A percentile compares a stretch with the other conserved stretches of the same genome.
phyloP scores from a whole-genome alignment of 2,888 invertebrate genomes.

The Parnassius orleans region DNA sequence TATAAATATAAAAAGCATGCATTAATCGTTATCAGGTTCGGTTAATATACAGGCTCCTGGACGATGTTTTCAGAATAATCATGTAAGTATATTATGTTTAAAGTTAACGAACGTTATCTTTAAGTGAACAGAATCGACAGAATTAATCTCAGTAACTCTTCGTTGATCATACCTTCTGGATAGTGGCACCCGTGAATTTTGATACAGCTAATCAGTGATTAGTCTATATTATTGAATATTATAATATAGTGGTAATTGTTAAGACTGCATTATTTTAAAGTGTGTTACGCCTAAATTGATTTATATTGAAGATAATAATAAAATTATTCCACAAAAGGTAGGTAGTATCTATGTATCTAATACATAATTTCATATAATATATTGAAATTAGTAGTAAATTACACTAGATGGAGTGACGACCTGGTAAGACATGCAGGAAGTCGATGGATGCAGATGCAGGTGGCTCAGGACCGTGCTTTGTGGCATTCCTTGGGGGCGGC shows the following conservation, averaged over 20 bases:
- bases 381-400: no score
- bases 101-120: slow-evolving; percentile 29
- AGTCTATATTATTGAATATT: slow-evolving; percentile 6
- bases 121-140: slow-evolving; percentile 30
- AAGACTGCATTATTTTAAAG: not conserved
- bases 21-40: not conserved
- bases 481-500: no score
- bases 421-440: no score
- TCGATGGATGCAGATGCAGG: no score
- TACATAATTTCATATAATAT: no score
- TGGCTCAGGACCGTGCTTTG: no score
- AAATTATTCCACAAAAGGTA: no score
- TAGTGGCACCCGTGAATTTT: slow-evolving; percentile 8
- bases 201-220: slow-evolving; percentile 4
- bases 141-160: slow-evolving; percentile 28
- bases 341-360: no score
- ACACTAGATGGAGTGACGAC: no score
- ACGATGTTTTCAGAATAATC: slow-evolving; percentile 29
- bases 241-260: slow-evolving; percentile 27
- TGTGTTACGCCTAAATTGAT: no score
- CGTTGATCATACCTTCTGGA: slow-evolving; percentile 15
- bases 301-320: no score
- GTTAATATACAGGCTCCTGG: slow-evolving; percentile 23
- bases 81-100: slow-evolving; percentile 27
- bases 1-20: no score